phyloP scores from a whole-genome alignment of 30 jellyfish, hydroid and myxozoan species.

The Hydra vulgaris region DNA sequence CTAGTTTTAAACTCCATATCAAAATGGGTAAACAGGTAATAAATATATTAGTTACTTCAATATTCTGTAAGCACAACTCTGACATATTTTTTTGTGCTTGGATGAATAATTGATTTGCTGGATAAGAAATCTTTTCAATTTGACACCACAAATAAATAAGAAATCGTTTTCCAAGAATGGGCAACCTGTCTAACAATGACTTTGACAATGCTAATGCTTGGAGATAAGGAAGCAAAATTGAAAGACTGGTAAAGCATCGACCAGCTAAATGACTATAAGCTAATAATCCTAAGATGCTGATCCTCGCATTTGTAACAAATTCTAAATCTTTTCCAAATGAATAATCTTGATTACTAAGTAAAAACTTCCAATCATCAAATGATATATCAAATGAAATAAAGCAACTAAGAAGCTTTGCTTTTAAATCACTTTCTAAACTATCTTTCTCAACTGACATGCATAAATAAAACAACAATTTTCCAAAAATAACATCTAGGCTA shows the following conservation, averaged over 20 bases:
- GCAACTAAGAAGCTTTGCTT: conserved; percentile 3
- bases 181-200: background rate
- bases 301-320: background rate
- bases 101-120: background rate
- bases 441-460: conserved; percentile 34
- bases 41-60: background rate
- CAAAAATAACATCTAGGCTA: background rate
- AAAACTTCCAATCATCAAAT: conserved; percentile 48
- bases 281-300: background rate
- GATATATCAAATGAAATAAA: conserved; percentile 22
- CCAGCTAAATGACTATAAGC: conserved; percentile 24
- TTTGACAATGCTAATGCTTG: background rate
- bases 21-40: background rate
- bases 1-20: conserved; percentile 3
- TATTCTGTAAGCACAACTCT: background rate
- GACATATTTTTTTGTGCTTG: background rate
- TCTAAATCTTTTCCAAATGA: background rate
- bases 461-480: conserved; percentile 21
- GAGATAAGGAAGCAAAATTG: background rate
- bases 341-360: conserved; percentile 19
- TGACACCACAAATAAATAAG: conserved; percentile 57
- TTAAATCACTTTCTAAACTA: background rate
- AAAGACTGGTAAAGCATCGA: background rate
- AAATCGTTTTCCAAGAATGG: conserved; percentile 31
- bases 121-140: background rate